Percentiles rank a stretch among this genome's conserved stretches.
phyloP scores from a whole-genome alignment of 2,888 invertebrate genomes.

The Axea sp. region DNA sequence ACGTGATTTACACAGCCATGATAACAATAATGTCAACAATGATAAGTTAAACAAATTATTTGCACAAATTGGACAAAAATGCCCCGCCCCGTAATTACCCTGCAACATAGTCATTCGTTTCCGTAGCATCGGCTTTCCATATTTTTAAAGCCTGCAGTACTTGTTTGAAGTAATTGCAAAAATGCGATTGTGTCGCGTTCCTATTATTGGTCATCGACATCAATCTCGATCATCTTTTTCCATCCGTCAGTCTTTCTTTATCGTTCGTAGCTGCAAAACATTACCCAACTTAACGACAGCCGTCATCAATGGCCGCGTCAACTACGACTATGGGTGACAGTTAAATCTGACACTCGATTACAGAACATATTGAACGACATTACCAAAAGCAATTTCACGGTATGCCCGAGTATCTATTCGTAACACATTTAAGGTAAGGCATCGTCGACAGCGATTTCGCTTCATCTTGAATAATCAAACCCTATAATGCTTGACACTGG shows the following conservation, averaged over 20 bases:
- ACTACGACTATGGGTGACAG: slow-evolving; percentile 50
- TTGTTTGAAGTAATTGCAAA: too few relatives aligned
- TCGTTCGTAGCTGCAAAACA: slow-evolving; percentile 19
- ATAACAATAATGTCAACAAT: too few relatives aligned
- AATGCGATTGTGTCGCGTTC: too few relatives aligned
- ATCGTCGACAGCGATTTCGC: slow-evolving; percentile 32
- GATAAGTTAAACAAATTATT: too few relatives aligned
- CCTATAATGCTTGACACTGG: slow-evolving; percentile 18
- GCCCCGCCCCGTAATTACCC: too few relatives aligned
- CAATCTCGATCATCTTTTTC: slow-evolving; percentile 30
- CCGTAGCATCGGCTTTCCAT: too few relatives aligned
- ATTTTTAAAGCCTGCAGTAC: too few relatives aligned
- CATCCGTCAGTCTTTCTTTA: background rate
- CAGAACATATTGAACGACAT: slow-evolving; percentile 51
- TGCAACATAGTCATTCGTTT: too few relatives aligned
- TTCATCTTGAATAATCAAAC: slow-evolving; percentile 40
- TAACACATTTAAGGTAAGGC: slow-evolving; percentile 31
- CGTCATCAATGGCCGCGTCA: slow-evolving; percentile 53
- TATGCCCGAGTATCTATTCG: slow-evolving; percentile 39
- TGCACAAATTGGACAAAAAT: too few relatives aligned
- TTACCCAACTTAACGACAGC: slow-evolving; percentile 37
- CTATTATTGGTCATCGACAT: slow-evolving; percentile 27
- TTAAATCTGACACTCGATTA: slow-evolving; percentile 56
- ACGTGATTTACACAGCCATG: too few relatives aligned
- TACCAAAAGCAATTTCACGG: slow-evolving; percentile 54